A percentile compares a stretch with the other conserved stretches of the same genome.
These are phyloP conservation scores for Tarsius wallacei DNA, from an alignment of 2,797 vertebrate genomes.

Conservation along the genomic window DNA sequence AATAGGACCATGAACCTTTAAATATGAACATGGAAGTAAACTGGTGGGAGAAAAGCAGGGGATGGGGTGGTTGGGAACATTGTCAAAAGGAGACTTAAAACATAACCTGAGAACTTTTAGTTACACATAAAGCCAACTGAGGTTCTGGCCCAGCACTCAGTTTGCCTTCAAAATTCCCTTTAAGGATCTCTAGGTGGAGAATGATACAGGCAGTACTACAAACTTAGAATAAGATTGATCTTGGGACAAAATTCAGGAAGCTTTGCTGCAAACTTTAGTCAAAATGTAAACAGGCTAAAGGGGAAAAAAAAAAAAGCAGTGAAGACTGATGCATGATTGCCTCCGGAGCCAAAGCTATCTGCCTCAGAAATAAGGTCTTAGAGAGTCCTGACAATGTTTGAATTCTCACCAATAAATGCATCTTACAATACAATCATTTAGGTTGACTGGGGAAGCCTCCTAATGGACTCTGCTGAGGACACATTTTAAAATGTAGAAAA, in stretches of 20 bases:
- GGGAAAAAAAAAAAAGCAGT: background rate
- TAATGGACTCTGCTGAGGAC: background rate
- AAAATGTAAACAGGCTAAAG: background rate
- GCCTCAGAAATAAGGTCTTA: background rate
- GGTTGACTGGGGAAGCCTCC: background rate
- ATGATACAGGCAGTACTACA: background rate
- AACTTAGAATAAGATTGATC: background rate
- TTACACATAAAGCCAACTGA: background rate
- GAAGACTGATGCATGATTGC: background rate
- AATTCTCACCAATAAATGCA: background rate
- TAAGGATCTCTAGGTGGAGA: background rate
- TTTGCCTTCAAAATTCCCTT: background rate
- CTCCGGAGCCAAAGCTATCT: background rate
- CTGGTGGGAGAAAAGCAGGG: background rate
- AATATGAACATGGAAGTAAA: background rate
- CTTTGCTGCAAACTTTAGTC: conserved; percentile 32
- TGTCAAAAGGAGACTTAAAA: background rate
- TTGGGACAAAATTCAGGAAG: conserved; percentile 21
- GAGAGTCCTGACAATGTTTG: background rate
- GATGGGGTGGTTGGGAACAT: background rate
- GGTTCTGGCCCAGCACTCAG: background rate
- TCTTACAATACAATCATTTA: background rate
- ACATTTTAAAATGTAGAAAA: background rate
- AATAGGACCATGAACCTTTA: background rate
- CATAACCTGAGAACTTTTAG: background rate